Percentiles rank a stretch among this genome's conserved stretches.
Evolutionary conservation across 2,113 vertebrate genomes (phyloP).

Genomic region (Rhinopomastus cyanomelas): DNA sequence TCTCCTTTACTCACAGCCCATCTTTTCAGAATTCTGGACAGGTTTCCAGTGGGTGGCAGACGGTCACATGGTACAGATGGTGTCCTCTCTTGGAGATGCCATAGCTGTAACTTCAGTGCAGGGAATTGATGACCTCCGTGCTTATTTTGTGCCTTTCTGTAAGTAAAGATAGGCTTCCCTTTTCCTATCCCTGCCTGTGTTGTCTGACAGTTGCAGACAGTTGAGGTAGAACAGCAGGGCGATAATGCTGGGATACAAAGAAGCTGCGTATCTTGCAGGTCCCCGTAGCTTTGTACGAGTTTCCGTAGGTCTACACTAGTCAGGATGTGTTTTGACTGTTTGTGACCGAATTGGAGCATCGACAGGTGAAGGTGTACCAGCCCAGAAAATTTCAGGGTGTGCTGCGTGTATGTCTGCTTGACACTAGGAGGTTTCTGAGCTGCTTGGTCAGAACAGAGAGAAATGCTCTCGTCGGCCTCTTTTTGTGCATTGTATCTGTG

Average conservation of each 20-base stretch:
- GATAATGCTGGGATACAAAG: neutral
- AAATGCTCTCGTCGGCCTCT: neutral
- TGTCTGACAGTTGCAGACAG: neutral
- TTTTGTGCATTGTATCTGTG: neutral
- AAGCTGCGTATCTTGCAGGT: neutral
- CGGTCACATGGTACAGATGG: neutral
- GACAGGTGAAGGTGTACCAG: neutral
- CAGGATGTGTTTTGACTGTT: neutral
- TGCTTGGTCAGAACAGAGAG: neutral
- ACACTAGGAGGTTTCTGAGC: neutral
- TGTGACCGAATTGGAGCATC: neutral
- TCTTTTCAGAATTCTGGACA: neutral
- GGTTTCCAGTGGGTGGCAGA: neutral
- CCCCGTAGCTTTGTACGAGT: neutral
- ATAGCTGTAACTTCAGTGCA: neutral
- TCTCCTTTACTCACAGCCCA: neutral
- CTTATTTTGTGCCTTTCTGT: fast-evolving
- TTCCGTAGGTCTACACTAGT: neutral
- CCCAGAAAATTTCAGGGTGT: neutral
- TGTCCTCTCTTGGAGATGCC: neutral
- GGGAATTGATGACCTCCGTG: neutral
- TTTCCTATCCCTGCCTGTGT: neutral
- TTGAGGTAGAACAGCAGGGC: neutral
- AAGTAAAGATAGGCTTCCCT: neutral
- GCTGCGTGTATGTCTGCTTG: neutral